Evolutionary conservation across 1,140 invertebrate genomes (phyloP).

Genomic region (Drosophila pseudoobscura): DNA sequence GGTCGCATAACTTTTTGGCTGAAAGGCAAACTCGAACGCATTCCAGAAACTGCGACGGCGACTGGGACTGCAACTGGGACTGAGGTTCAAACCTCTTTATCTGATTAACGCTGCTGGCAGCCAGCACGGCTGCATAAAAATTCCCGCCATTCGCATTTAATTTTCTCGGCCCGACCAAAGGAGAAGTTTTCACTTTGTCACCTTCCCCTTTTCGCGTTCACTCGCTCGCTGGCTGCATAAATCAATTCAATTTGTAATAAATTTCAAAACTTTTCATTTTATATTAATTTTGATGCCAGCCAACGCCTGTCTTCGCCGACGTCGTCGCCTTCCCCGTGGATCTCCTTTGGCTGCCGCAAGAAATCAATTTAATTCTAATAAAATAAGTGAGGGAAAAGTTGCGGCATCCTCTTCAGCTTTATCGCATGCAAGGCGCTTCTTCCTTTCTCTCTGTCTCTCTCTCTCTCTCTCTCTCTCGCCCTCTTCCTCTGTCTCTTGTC

Average conservation of each 20-base stretch:
- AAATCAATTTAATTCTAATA: conserved; percentile 82
- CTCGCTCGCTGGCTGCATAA: conserved; percentile 57
- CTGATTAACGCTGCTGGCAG: conserved; percentile 62
- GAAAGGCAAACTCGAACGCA: conserved; percentile 15
- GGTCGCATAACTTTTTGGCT: conserved; percentile 50
- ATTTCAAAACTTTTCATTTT: conserved; percentile 82
- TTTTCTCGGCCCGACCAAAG: conserved; percentile 43
- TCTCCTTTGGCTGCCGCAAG: conserved; percentile 38
- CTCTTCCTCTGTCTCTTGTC: not conserved
- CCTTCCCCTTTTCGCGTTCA: conserved; percentile 32
- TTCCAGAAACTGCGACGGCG: not conserved
- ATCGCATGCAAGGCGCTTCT: conserved; percentile 31
- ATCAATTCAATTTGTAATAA: conserved; percentile 82
- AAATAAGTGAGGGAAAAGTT: conserved; percentile 75
- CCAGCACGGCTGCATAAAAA: conserved; percentile 30
- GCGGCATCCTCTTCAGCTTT: conserved; percentile 49
- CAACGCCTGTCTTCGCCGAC: conserved; percentile 51
- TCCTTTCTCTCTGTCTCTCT: not conserved
- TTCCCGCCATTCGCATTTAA: conserved; percentile 59
- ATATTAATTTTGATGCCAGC: conserved; percentile 78
- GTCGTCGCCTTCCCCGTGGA: conserved; percentile 12
- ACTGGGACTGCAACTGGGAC: not conserved
- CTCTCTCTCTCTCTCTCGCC: not conserved
- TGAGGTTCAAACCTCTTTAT: conserved; percentile 51
- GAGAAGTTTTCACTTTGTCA: conserved; percentile 76